Base-by-base conservation (phyloP, 2,888 invertebrate genomes). In the Cephus rjabovi region DNA sequence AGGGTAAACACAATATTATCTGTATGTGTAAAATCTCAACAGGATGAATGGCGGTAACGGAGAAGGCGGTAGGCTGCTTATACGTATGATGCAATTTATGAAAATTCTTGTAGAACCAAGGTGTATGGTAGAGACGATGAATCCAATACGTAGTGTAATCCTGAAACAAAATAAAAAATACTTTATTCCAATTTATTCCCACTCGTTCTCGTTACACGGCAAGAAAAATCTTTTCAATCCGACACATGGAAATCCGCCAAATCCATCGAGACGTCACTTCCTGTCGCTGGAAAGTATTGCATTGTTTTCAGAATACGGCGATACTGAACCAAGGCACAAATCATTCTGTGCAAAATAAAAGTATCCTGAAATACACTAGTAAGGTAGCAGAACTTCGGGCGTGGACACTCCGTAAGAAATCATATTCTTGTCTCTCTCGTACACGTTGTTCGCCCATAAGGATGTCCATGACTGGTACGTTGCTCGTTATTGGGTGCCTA, bases 21-120 rank as follows among this genome's bases (percentile, higher is more conserved):
- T 96, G 95, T 23, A 95, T 93, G 86, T 94, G 93, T 85, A 94
- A 84, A 77, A 95, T 93, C 92, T 96, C 96, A 0, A 95, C 89
- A 0, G 96, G 96, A 86, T 96, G 96, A 85, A 96, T 95, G 74
- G 96, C 96, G 0, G 95, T 95, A 1, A 95, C 95, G 1, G 95
- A 95, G 92, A 95, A 96, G 0, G 95, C 95, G 0, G 96, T 96
- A 0, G 96, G 96, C 87, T 95, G 95, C 88, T 95, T 95, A 91
- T 95, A 96, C 83, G 94, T 94, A 91, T 96, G 96, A 87, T 96
- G 96, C 0, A 95, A 91, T 90, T 96, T 96, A 92, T 96, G 96
- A 90, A 96, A 95, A 86, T 93, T 89, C 88, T 94, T 95, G 93
- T 95, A 95, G 70, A 96, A 89, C 90, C 93, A 95, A 0, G 95